phyloP scores from a whole-genome alignment of 1,140 invertebrate species.

The Trichonephila clavipes region DNA sequence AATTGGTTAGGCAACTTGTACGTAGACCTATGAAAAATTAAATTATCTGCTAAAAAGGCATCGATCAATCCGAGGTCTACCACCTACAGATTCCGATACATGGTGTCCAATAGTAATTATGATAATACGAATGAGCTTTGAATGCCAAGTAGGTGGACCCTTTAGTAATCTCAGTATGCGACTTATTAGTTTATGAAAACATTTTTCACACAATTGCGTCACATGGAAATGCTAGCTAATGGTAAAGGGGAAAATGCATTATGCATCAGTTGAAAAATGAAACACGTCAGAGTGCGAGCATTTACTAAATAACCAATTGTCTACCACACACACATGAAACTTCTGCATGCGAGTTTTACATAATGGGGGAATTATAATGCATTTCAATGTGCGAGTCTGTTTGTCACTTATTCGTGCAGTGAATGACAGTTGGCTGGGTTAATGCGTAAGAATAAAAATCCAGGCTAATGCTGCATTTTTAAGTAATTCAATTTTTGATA shows the following conservation, averaged over 20 bases:
- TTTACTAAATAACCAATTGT: slow-evolving; percentile 42
- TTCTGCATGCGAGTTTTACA: background rate
- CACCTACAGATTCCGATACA: background rate
- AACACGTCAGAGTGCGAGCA: no score
- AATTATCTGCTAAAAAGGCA: background rate
- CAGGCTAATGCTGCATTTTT: background rate
- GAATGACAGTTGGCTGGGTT: no score
- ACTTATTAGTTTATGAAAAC: background rate
- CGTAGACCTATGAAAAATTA: no score
- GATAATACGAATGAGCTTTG: background rate
- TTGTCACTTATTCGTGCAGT: no score
- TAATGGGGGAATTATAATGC: background rate
- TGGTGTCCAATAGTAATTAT: background rate
- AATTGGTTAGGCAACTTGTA: no score
- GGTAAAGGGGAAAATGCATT: background rate
- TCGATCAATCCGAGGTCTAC: background rate
- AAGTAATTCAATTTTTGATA: no score
- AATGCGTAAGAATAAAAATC: background rate
- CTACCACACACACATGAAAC: background rate
- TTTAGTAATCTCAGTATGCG: no score
- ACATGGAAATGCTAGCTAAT: background rate
- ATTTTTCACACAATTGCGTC: background rate
- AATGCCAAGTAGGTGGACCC: background rate
- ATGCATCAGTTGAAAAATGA: slow-evolving; percentile 10
- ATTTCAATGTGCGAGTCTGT: background rate